Percentiles rank a stretch among this genome's conserved stretches.
These are phyloP conservation scores for Nanorana parkeri DNA, from an alignment of 2,113 vertebrate genomes.

Conservation along the genomic window DNA sequence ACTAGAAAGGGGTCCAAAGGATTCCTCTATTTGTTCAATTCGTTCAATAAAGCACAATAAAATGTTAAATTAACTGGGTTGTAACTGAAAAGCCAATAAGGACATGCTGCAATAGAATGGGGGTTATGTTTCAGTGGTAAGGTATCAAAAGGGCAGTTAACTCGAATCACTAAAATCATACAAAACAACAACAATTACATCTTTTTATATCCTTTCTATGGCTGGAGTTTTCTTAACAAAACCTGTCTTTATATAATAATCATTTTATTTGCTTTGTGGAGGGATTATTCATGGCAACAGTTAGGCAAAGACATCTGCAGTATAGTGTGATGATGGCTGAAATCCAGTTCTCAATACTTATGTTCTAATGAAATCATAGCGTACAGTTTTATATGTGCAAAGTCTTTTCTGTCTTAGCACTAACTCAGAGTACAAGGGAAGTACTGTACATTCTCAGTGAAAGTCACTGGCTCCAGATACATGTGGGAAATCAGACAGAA, in stretches of 20 bases:
- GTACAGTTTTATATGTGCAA: slow-evolving; percentile 59
- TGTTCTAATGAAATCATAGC: slow-evolving; percentile 64
- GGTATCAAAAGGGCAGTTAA: too few relatives aligned
- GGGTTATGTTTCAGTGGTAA: too few relatives aligned
- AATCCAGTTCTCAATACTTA: slow-evolving; percentile 64
- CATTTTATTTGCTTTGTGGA: not conserved
- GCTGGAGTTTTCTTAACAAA: too few relatives aligned
- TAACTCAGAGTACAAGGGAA: slow-evolving; percentile 61
- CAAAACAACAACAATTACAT: too few relatives aligned
- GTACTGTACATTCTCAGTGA: slow-evolving; percentile 62
- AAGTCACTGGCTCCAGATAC: slow-evolving; percentile 60
- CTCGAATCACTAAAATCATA: too few relatives aligned
- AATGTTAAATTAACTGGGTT: too few relatives aligned
- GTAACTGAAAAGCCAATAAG: too few relatives aligned
- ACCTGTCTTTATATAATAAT: not conserved
- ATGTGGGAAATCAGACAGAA: slow-evolving; percentile 66
- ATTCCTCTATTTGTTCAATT: too few relatives aligned
- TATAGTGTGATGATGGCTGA: slow-evolving; percentile 63
- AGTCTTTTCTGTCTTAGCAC: slow-evolving; percentile 63
- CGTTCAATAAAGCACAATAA: too few relatives aligned
- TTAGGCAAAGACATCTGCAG: slow-evolving; percentile 62
- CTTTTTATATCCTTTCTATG: too few relatives aligned
- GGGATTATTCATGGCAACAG: slow-evolving; percentile 59
- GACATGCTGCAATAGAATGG: too few relatives aligned
- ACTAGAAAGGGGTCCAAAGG: too few relatives aligned